phyloP scores from a whole-genome alignment of 2,888 invertebrate genomes.

The Pharmacophagus antenor region DNA sequence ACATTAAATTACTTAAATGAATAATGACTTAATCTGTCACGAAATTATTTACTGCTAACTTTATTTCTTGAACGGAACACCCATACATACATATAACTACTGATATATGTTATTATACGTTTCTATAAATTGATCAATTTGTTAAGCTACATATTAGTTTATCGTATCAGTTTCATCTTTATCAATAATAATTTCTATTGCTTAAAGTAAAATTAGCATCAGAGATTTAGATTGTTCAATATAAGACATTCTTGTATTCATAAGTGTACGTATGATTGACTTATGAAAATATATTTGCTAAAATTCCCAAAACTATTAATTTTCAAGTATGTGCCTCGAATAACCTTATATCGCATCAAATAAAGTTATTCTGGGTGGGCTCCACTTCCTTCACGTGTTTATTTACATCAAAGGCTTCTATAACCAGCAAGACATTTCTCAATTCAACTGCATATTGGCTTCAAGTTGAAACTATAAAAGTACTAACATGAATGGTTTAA shows the following conservation, averaged over 20 bases:
- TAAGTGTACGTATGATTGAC: too few species aligned
- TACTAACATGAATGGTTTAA: constrained; percentile 1
- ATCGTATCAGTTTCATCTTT: too few species aligned
- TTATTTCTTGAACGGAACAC: constrained; percentile 15
- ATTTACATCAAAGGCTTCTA: constrained; percentile 27
- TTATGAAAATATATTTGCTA: too few species aligned
- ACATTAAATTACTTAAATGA: constrained; percentile 40
- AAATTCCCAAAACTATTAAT: too few species aligned
- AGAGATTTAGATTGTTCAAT: too few species aligned
- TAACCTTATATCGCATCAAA: neutral
- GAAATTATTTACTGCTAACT: constrained; percentile 30
- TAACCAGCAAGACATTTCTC: constrained; percentile 37
- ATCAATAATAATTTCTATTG: too few species aligned
- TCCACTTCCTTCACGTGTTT: constrained; percentile 7
- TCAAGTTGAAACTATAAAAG: constrained; percentile 41
- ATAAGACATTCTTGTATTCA: too few species aligned
- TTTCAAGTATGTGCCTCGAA: neutral
- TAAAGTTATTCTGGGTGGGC: constrained; percentile 9
- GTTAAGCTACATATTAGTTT: constrained; percentile 3
- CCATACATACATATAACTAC: constrained; percentile 24
- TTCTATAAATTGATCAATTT: constrained; percentile 19
- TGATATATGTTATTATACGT: constrained; percentile 25
- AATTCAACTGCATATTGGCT: constrained; percentile 39
- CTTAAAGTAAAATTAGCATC: too few species aligned
- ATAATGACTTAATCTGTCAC: constrained; percentile 39